Percentiles rank a stretch among this genome's conserved stretches.
Evolutionary conservation across 2,797 vertebrate genomes (phyloP).

Genomic region (Valencia hispanica): DNA sequence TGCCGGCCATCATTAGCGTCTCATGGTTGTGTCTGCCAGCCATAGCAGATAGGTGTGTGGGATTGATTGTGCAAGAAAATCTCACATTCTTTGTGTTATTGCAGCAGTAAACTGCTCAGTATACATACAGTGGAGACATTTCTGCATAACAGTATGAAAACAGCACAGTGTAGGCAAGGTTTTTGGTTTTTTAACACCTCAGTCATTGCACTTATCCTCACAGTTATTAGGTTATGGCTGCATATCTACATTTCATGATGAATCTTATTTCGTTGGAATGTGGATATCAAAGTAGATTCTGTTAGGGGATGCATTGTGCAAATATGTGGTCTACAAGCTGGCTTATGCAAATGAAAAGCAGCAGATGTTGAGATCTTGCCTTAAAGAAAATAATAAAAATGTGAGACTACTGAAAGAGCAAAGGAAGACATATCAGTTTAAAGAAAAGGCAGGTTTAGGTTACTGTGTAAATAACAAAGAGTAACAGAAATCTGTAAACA

Average conservation of each 20-base stretch:
- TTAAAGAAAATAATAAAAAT: slow-evolving; percentile 55
- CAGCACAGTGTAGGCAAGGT: slow-evolving; percentile 3
- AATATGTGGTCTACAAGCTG: slow-evolving; percentile 44
- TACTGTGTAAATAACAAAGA: neutral
- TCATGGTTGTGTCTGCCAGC: slow-evolving; percentile 47
- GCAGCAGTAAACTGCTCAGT: slow-evolving; percentile 26
- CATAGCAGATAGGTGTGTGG: slow-evolving; percentile 30
- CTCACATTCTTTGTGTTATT: slow-evolving; percentile 14
- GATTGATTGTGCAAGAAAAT: slow-evolving; percentile 38
- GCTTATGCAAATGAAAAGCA: slow-evolving; percentile 42
- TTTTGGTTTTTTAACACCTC: slow-evolving; percentile 23
- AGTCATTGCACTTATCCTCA: slow-evolving; percentile 40
- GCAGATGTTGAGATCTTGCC: slow-evolving; percentile 49
- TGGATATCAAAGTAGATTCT: slow-evolving; percentile 36
- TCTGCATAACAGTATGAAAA: slow-evolving; percentile 26
- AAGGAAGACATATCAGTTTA: slow-evolving; percentile 24
- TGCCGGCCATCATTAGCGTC: slow-evolving; percentile 60
- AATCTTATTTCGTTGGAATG: slow-evolving; percentile 32
- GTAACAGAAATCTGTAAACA: neutral
- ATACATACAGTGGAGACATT: slow-evolving; percentile 5
- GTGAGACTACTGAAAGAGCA: slow-evolving; percentile 20
- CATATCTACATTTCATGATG: slow-evolving; percentile 26
- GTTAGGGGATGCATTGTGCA: slow-evolving; percentile 45
- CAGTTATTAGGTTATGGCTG: slow-evolving; percentile 28
- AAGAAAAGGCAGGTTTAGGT: slow-evolving; percentile 18